phyloP scores from a whole-genome alignment of 1,140 invertebrate genomes.

The Panagrolaimus sp. region DNA sequence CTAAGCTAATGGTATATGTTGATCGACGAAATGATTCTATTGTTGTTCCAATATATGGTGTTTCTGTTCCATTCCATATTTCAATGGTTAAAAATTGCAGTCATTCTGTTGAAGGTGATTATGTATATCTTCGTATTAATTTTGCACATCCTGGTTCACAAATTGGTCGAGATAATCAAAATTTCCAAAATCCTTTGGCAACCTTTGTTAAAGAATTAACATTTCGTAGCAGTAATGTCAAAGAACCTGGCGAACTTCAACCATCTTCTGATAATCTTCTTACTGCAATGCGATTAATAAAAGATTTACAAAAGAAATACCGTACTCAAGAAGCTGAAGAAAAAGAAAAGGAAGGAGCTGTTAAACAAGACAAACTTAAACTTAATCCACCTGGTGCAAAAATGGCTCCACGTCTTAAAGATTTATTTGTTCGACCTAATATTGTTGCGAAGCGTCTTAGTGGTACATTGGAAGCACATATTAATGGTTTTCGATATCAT shows the following conservation, averaged over 20 bases:
- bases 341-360: constrained; percentile 87
- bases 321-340: constrained; percentile 96
- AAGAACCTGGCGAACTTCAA: constrained; percentile 90
- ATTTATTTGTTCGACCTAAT: constrained; percentile 95
- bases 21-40: constrained; percentile 95
- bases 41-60: constrained; percentile 88
- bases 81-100: constrained; percentile 76
- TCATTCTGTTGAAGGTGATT: constrained; percentile 75
- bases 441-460: constrained; percentile 96
- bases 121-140: constrained; percentile 95
- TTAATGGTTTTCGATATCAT: constrained; percentile 92
- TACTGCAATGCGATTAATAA: constrained; percentile 91
- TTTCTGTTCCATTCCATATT: constrained; percentile 94
- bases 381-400: constrained; percentile 77
- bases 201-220: constrained; percentile 98
- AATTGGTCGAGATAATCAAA: constrained; percentile 77
- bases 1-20: constrained; percentile 87
- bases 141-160: constrained; percentile 96
- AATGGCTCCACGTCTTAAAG: constrained; percentile 95
- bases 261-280: constrained; percentile 91
- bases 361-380: constrained; percentile 96
- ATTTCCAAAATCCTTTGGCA: constrained; percentile 85
- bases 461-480: constrained; percentile 79
- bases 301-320: constrained; percentile 98
- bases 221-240: constrained; percentile 93